These are phyloP conservation scores for Tenthredo notha DNA, from an alignment of 2,888 invertebrate species.

Conservation along the genomic window DNA sequence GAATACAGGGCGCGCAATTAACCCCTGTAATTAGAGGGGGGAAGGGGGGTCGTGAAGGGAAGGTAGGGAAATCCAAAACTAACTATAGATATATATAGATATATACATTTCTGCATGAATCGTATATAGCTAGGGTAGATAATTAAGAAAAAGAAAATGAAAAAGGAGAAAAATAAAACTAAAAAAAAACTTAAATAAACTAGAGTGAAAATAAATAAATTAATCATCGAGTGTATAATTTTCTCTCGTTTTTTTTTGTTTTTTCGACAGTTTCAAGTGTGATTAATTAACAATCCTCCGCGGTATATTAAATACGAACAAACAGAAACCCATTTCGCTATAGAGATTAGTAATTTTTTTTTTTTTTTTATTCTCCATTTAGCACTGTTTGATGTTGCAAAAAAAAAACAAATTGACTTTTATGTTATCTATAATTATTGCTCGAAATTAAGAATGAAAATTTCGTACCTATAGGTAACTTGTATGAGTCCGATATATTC, in stretches of 20 bases:
- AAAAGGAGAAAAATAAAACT: too few species aligned
- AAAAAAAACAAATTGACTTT: too few species aligned
- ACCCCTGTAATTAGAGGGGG: constrained; percentile 2
- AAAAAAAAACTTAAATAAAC: not conserved
- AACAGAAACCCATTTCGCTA: not conserved
- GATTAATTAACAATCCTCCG: not conserved
- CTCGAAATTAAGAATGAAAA: not conserved
- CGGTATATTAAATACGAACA: not conserved
- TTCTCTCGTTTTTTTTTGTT: too few species aligned
- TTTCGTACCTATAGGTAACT: not conserved
- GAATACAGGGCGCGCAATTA: not conserved
- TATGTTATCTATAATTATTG: too few species aligned
- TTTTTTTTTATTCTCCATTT: not conserved
- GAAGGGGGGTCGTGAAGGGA: too few species aligned
- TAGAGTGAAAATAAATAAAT: not conserved
- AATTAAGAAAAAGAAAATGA: not conserved
- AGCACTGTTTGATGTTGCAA: not conserved
- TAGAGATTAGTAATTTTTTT: not conserved
- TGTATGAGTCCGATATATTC: not conserved
- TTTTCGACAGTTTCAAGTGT: constrained; percentile 16
- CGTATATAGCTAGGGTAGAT: too few species aligned
- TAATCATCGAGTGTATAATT: not conserved
- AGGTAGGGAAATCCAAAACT: not conserved
- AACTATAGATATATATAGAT: not conserved
- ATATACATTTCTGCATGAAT: too few species aligned